Percentiles rank a stretch among this genome's conserved stretches.
Evolutionary conservation across 2,797 vertebrate genomes (phyloP).

Genomic region (Podarcis lilfordi): DNA sequence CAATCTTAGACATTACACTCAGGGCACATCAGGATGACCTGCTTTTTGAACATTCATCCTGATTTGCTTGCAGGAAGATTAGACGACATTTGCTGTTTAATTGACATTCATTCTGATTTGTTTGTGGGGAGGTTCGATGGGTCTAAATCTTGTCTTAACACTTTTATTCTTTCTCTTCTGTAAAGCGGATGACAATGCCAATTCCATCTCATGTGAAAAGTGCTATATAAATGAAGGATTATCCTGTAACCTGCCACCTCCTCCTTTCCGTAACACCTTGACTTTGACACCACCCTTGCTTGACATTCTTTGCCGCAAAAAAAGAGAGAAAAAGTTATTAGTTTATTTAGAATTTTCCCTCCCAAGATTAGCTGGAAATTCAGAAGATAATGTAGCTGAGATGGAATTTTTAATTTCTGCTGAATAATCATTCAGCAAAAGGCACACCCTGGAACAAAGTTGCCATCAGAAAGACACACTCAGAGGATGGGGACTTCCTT

Average conservation of each 20-base stretch:
- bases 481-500: not conserved
- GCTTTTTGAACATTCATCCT: too few species aligned
- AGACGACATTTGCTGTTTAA: too few species aligned
- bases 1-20: not conserved
- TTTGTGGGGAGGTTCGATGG: too few species aligned
- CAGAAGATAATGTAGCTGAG: not conserved
- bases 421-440: not conserved
- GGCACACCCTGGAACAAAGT: not conserved
- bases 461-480: not conserved
- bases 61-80: too few species aligned
- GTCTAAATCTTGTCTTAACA: conserved; percentile 32
- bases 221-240: not conserved
- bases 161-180: not conserved
- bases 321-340: not conserved
- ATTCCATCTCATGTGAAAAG: not conserved
- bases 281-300: not conserved
- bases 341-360: conserved; percentile 20
- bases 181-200: not conserved
- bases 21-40: not conserved
- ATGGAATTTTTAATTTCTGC: not conserved
- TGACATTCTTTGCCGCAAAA: not conserved
- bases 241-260: not conserved
- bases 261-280: conserved; percentile 12
- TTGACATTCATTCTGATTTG: too few species aligned
- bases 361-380: not conserved